Evolutionary conservation across 2,797 vertebrate genomes (phyloP), one percentile per base, ranked within the genome.

Genomic region (Denticeps clupeoides): DNA sequence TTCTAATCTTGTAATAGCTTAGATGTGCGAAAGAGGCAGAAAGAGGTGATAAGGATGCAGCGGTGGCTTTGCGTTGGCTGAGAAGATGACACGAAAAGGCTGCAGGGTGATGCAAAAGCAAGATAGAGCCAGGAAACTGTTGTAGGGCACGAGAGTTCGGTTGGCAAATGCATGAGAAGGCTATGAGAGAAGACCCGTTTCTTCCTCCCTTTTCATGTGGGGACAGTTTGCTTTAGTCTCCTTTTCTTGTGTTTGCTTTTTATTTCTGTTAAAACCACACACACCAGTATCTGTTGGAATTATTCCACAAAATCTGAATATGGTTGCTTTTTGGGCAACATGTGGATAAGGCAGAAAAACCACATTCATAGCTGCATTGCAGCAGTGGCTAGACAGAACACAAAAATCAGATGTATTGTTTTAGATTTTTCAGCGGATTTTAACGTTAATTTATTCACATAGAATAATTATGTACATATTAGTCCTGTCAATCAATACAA

Each of bases 131-230:
- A 50, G 37, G 52, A 53, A 45, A 6, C 29, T 42, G 49, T 3
- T 58, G 54, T 56, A 19, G 29, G 41, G 33, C 33, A 37, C 32
- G 3, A 51, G 37, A 27, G 21, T 41, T 56, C 54, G 49, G 59
- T 51, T 41, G 27, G 15, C 15, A 22, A 16, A 12, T 15, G 31
- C 4, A 4, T 26, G 18, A 4, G 32, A n/a, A 9, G 35, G 29
- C 26, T 28, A 29, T 23, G 25, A 26, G 32, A 11, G 25, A 25
- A 15, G 49, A 19, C 15, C 33, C 47, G 33, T 41, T 31, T 49
- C 16, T 23, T 41, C 19, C 35, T 7, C 18, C 22, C 13, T 27
- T 29, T 24, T 49, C 38, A 49, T 31, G 47, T 28, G 37, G 38
- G 48, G 19, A 28, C 26, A 15, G 25, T 19, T 49, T 26, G 5